Base-by-base conservation (phyloP, 1,140 invertebrate species). In the Eupristina koningsbergeri region DNA sequence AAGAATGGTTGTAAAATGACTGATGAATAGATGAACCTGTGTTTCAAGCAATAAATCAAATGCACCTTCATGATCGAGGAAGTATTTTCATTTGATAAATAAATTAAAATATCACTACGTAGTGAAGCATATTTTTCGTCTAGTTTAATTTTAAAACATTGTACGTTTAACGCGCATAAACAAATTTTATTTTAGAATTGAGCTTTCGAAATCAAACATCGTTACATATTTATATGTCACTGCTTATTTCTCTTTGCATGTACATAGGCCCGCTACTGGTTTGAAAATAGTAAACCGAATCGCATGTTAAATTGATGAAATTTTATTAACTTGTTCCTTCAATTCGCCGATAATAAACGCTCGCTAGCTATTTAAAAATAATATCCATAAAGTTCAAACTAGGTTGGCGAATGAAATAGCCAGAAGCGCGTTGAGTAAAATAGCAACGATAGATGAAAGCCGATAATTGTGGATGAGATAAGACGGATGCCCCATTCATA, bases 171-270 rank as follows among this genome's bases (percentile, higher is more conserved):
- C 36, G 67, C 67, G 67, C 39, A 71, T 9, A 41, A 71, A 22
- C 19, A 36, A 34, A 22, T 19, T 71, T 71, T 41, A 71, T 41
- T 71, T 71, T 41, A 71, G 67, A 41, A 34, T 39, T 13, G 39
- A 39, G n/a, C 9, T 41, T 26, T 71, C 67, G 67, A 41, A 36
- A 41, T 41, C 39, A 7, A 71, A 11, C 36, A 8, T 13, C 36
- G 22, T 26, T 22, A 8, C 13, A 71, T 36, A 19, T 71, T 41
- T 17, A 31, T 39, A n/a, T n/a, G n/a, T 41, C 36, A 19, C 26
- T 26, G 36, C 39, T 71, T 71, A n/a, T 5, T n/a, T 41, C 67
- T 71, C 26, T 71, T 71, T 71, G 41, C n/a, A 71, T 71, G 41
- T 31, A 22, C 39, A 3, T 39, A 3, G 17, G 50, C 15, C n/a